Percentiles rank a stretch among this genome's conserved stretches.
phyloP scores from a whole-genome alignment of 1,140 invertebrate genomes.

The Apis florea region DNA sequence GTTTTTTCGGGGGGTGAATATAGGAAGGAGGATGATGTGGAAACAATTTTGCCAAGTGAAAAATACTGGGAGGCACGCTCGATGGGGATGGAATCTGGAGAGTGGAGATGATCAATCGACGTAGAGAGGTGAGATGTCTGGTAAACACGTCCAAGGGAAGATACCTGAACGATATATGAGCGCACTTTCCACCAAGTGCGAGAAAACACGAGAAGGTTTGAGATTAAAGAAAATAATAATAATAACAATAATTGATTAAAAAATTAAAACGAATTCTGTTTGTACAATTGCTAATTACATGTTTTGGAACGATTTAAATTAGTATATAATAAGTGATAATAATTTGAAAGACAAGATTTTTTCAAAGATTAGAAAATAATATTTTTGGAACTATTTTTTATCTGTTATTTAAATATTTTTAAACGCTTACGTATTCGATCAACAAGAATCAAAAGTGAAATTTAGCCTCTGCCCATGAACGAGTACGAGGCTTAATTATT shows the following conservation, averaged over 20 bases:
- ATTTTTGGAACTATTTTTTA: no score
- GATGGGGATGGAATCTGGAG: constrained; percentile 37
- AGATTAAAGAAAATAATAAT: background rate
- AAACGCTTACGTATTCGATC: no score
- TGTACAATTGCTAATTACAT: no score
- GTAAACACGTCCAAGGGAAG: constrained; percentile 61
- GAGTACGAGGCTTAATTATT: background rate
- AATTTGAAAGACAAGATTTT: no score
- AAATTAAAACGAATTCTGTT: no score
- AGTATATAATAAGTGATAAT: no score
- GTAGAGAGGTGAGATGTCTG: constrained; percentile 3
- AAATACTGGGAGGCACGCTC: constrained; percentile 50
- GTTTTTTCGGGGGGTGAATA: background rate
- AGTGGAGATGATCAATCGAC: constrained; percentile 46
- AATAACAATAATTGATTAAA: background rate
- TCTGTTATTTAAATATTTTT: no score
- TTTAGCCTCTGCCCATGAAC: no score
- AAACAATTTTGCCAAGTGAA: constrained; percentile 56
- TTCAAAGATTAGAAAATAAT: no score
- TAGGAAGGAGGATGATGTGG: constrained; percentile 21
- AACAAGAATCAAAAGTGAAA: no score
- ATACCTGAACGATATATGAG: constrained; percentile 62
- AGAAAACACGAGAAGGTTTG: constrained; percentile 6
- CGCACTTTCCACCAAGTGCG: constrained; percentile 49
- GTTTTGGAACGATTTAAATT: no score